Percentiles rank a stretch among this genome's conserved stretches.
Conservation (phyloP, 2,797 vertebrate genomes). For the Crotalus adamanteus region DNA sequence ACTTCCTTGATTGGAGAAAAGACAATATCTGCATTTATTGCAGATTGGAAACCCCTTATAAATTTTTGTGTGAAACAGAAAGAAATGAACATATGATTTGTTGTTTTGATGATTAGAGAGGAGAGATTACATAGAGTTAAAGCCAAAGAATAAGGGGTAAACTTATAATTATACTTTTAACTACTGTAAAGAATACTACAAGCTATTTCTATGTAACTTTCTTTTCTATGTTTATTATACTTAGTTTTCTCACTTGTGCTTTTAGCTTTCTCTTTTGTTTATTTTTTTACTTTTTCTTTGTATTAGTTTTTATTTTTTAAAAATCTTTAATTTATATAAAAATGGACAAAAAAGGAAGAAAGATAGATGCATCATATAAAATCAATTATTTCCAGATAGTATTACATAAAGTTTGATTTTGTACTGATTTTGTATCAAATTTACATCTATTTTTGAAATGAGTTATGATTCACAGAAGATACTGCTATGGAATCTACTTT, state of each 20-base stretch:
- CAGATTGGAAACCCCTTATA: background rate
- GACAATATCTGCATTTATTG: background rate
- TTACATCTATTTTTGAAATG: background rate
- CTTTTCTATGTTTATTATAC: background rate
- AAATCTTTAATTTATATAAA: background rate
- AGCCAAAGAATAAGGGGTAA: background rate
- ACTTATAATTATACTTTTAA: background rate
- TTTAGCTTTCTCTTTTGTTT: background rate
- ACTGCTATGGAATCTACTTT: background rate
- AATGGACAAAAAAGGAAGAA: background rate
- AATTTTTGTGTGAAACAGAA: background rate
- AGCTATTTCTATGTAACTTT: background rate
- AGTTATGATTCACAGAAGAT: slow-evolving; percentile 14
- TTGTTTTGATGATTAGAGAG: background rate
- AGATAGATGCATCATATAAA: background rate
- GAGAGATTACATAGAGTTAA: background rate
- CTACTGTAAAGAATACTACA: background rate
- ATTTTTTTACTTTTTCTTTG: background rate
- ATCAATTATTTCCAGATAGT: background rate
- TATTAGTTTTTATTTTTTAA: background rate
- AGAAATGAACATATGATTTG: background rate
- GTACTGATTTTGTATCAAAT: background rate
- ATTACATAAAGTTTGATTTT: background rate
- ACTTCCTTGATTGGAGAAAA: background rate
- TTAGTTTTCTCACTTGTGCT: background rate